Percentiles rank a stretch among this genome's conserved stretches.
Conservation (phyloP, 2,797 vertebrate genomes). For the Sebastes steindachneri region DNA sequence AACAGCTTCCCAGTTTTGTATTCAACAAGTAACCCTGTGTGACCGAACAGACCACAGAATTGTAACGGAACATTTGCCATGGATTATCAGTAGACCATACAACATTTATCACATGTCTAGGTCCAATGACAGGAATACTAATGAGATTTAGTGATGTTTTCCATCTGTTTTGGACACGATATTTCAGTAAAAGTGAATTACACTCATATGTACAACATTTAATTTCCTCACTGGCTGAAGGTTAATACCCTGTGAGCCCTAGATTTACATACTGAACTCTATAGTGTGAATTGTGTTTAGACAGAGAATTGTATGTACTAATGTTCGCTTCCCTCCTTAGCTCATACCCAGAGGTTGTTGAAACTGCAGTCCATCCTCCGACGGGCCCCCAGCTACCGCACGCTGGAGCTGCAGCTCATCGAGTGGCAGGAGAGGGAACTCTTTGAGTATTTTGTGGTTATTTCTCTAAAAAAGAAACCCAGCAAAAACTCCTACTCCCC, state of each 20-base stretch:
- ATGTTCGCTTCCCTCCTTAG: conserved; percentile 69
- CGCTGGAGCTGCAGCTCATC: conserved; percentile 95
- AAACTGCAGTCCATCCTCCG: conserved; percentile 96
- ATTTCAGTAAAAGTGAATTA: background rate
- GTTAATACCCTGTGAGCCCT: background rate
- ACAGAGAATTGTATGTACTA: background rate
- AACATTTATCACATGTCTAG: conserved; percentile 12
- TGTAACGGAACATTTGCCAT: conserved; percentile 14
- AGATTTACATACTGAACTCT: background rate
- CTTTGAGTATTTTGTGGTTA: conserved; percentile 98
- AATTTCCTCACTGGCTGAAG: background rate
- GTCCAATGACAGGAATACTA: background rate
- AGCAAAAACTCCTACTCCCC: conserved; percentile 94
- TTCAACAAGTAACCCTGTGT: conserved; percentile 10
- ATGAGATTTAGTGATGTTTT: conserved; percentile 2
- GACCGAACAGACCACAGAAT: conserved; percentile 2
- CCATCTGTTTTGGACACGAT: background rate
- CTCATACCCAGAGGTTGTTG: conserved; percentile 94
- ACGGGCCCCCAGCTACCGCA: conserved; percentile 95
- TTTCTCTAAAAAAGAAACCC: conserved; percentile 98
- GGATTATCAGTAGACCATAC: conserved; percentile 14
- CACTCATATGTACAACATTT: background rate
- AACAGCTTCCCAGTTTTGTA: conserved; percentile 4
- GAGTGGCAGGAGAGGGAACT: conserved; percentile 99
- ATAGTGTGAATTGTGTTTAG: background rate